phyloP scores from a whole-genome alignment of 1,140 invertebrate genomes.

The Spodoptera litura region DNA sequence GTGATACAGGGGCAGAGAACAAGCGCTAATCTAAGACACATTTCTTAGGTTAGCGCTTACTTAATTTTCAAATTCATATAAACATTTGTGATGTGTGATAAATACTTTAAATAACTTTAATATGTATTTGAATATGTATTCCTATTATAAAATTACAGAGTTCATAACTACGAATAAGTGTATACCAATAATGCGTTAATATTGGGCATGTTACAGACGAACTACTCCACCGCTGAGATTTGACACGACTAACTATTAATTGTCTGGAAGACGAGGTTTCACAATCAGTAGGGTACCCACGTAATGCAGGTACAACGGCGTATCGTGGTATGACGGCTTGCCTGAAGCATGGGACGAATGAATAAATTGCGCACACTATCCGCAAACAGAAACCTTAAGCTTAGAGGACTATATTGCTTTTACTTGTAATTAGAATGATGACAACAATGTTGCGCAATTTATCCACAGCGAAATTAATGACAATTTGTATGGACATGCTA shows the following conservation, averaged over 20 bases:
- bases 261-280: constrained; percentile 34
- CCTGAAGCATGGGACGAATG: constrained; percentile 1
- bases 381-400: too few relatives aligned
- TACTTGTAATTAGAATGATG: too few relatives aligned
- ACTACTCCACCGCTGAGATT: constrained; percentile 8
- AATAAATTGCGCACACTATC: neutral
- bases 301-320: neutral
- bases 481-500: neutral
- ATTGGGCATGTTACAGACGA: neutral
- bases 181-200: constrained; percentile 25
- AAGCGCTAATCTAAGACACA: constrained; percentile 24
- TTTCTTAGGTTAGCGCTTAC: too few relatives aligned
- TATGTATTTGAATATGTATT: constrained; percentile 27
- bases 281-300: constrained; percentile 9
- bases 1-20: constrained; percentile 15
- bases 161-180: constrained; percentile 30
- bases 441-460: too few relatives aligned
- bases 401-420: too few relatives aligned
- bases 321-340: neutral
- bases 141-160: constrained; percentile 30
- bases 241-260: neutral
- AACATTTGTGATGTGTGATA: constrained; percentile 25
- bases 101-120: constrained; percentile 35
- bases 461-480: neutral
- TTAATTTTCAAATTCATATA: constrained; percentile 23